Percentiles rank a stretch among this genome's conserved stretches.
These are phyloP conservation scores for Eupristina koningsbergeri DNA, from an alignment of 1,140 invertebrate genomes.

Conservation along the genomic window DNA sequence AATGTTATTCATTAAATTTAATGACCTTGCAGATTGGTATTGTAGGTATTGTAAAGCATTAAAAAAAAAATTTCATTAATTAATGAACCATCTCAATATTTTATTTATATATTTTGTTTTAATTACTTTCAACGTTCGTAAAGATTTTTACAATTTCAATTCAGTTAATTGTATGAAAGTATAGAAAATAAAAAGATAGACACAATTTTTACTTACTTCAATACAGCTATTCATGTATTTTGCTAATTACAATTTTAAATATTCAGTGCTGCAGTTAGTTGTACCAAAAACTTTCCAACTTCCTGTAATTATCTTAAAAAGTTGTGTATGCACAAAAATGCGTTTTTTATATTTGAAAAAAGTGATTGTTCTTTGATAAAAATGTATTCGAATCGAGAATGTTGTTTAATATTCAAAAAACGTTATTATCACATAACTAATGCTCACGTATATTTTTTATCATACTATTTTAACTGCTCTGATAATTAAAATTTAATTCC, in stretches of 20 bases:
- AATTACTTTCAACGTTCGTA: neutral
- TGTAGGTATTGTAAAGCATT: too few relatives aligned
- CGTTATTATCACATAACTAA: too few relatives aligned
- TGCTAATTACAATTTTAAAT: neutral
- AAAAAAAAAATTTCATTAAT: too few relatives aligned
- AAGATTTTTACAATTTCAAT: neutral
- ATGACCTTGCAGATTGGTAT: too few relatives aligned
- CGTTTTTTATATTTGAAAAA: neutral
- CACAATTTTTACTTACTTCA: neutral
- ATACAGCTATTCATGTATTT: neutral
- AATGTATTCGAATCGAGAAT: too few relatives aligned
- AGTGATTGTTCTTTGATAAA: too few relatives aligned
- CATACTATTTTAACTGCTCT: too few relatives aligned
- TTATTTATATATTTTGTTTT: neutral
- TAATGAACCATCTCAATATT: too few relatives aligned
- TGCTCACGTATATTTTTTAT: too few relatives aligned
- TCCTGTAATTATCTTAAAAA: neutral
- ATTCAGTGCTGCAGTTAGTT: neutral
- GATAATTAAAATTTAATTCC: too few relatives aligned
- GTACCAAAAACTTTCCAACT: neutral
- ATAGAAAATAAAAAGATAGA: neutral
- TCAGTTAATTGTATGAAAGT: neutral
- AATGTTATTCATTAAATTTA: too few relatives aligned
- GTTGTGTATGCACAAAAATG: neutral
- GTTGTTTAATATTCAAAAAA: too few relatives aligned